Evolutionary conservation across 2,113 vertebrate genomes (phyloP).

Genomic region (Muntiacus muntjak): DNA sequence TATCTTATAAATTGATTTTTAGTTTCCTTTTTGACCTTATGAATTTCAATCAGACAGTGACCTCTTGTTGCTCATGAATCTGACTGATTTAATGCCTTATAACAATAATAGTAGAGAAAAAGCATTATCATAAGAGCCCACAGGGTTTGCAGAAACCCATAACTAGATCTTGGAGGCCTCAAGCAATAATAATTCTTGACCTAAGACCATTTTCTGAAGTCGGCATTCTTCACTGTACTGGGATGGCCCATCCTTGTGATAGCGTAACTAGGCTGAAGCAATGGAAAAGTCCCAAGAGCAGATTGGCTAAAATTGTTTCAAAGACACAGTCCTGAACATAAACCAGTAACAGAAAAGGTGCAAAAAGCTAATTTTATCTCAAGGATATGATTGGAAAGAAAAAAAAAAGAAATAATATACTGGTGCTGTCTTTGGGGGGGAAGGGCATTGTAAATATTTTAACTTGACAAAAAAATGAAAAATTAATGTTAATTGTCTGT

Average conservation of each 20-base stretch:
- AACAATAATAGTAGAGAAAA: constrained; percentile 85
- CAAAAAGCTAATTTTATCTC: constrained; percentile 56
- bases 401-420: constrained; percentile 1
- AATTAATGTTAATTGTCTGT: constrained; percentile 74
- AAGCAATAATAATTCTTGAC: constrained; percentile 82
- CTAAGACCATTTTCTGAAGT: constrained; percentile 77
- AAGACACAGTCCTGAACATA: constrained; percentile 58
- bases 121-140: constrained; percentile 84
- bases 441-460: constrained; percentile 41
- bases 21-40: constrained; percentile 91
- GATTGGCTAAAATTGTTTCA: constrained; percentile 20
- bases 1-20: constrained; percentile 91
- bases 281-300: constrained; percentile 42
- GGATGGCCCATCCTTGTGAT: constrained; percentile 50
- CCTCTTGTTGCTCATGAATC: constrained; percentile 88
- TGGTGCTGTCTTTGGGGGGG: constrained; percentile 33
- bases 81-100: constrained; percentile 86
- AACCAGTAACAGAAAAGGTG: constrained; percentile 30
- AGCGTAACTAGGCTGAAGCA: constrained; percentile 46
- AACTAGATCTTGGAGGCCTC: constrained; percentile 82
- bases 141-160: constrained; percentile 81
- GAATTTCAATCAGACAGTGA: constrained; percentile 90
- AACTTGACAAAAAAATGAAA: constrained; percentile 65
- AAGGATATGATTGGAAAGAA: constrained; percentile 64
- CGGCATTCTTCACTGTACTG: constrained; percentile 62